Percentiles rank a stretch among this genome's conserved stretches.
Conservation (phyloP, 2,113 vertebrate genomes). For the Apistogramma diplotaenia region DNA sequence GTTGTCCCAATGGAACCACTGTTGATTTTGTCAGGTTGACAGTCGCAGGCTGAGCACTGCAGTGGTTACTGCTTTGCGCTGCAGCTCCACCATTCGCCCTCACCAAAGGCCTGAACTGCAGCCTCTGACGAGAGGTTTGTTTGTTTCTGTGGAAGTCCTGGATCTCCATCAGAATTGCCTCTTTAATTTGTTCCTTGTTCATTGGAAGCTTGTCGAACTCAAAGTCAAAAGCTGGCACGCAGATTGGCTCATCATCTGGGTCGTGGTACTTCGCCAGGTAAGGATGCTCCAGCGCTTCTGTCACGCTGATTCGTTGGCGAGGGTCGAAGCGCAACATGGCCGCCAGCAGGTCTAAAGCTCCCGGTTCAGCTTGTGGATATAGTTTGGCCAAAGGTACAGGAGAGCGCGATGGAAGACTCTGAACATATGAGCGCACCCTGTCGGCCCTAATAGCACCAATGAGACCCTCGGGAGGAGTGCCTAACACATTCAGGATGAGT, state of each 20-base stretch:
- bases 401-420: slow-evolving; percentile 83
- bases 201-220: slow-evolving; percentile 85
- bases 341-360: slow-evolving; percentile 80
- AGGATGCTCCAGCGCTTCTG: slow-evolving; percentile 84
- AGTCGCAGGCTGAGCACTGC: slow-evolving; percentile 52
- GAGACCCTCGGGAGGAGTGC: slow-evolving; percentile 84
- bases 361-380: slow-evolving; percentile 81
- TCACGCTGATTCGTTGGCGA: slow-evolving; percentile 81
- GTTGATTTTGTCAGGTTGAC: slow-evolving; percentile 28
- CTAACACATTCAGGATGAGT: slow-evolving; percentile 88
- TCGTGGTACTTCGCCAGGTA: slow-evolving; percentile 93
- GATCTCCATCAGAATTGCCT: slow-evolving; percentile 90
- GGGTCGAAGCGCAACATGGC: slow-evolving; percentile 89
- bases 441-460: slow-evolving; percentile 88
- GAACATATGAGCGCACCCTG: slow-evolving; percentile 87
- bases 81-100: slow-evolving; percentile 35
- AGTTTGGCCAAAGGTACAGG: slow-evolving; percentile 82
- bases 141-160: slow-evolving; percentile 87
- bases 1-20: slow-evolving; percentile 38
- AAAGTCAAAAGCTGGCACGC: slow-evolving; percentile 93
- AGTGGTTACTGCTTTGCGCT: slow-evolving; percentile 30
- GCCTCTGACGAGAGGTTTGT: slow-evolving; percentile 80
- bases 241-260: slow-evolving; percentile 89
- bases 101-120: slow-evolving; percentile 83
- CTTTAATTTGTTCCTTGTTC: slow-evolving; percentile 87